Evolutionary conservation across 1,140 invertebrate species (phyloP).

Genomic region (Eriosoma lanigerum): DNA sequence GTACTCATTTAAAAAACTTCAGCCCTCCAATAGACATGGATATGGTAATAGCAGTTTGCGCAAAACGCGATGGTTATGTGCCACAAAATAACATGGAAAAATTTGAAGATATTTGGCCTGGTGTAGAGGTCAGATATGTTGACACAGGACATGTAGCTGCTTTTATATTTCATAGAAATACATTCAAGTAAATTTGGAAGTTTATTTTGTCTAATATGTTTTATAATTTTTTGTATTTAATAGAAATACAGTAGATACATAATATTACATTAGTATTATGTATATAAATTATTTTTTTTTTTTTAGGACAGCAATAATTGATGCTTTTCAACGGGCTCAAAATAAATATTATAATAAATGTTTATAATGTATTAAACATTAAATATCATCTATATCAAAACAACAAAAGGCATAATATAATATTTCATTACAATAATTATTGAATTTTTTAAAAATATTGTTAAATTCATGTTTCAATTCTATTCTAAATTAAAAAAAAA

Average conservation of each 20-base stretch:
- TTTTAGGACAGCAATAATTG: slow-evolving; percentile 60
- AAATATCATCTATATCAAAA: too few species aligned
- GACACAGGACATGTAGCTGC: slow-evolving; percentile 88
- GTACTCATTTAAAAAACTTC: slow-evolving; percentile 94
- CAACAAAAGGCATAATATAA: too few species aligned
- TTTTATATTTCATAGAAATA: slow-evolving; percentile 81
- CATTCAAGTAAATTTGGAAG: slow-evolving; percentile 72
- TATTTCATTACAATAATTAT: too few species aligned
- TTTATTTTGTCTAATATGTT: not conserved
- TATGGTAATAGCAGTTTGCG: slow-evolving; percentile 82
- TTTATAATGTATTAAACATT: not conserved
- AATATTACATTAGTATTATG: not conserved
- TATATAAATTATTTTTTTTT: slow-evolving; percentile 53
- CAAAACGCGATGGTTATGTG: slow-evolving; percentile 89
- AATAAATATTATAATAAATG: slow-evolving; percentile 59
- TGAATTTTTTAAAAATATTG: too few species aligned
- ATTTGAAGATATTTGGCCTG: slow-evolving; percentile 88
- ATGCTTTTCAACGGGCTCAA: slow-evolving; percentile 62
- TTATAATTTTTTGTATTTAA: not conserved
- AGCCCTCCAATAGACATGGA: slow-evolving; percentile 80
- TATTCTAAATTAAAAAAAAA: too few species aligned
- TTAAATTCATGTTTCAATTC: too few species aligned
- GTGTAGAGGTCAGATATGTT: slow-evolving; percentile 81
- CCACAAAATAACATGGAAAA: slow-evolving; percentile 79
- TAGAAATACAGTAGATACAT: not conserved